Evolutionary conservation across 2,888 invertebrate species (phyloP), one percentile per base, ranked within the genome.

Genomic region (Serrognathus titanus): DNA sequence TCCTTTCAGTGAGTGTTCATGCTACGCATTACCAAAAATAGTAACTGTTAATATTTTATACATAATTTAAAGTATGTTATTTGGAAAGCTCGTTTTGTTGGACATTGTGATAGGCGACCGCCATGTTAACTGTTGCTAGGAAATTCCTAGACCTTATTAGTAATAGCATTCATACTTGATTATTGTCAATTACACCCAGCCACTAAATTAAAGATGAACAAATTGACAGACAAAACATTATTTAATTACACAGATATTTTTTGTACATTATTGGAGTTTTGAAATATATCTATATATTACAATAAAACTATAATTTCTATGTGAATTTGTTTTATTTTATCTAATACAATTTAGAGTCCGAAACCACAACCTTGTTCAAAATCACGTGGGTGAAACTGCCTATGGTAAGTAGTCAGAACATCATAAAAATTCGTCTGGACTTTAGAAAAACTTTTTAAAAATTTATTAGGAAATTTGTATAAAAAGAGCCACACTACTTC

Each of bases 181-280:
- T 77, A 76, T 77, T 76, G 77, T 78, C 77, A 78, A 78, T 78
- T 78, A 78, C 76, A 76, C 75, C 72, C 71, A 72, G 74, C 75
- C 74, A 75, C 73, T 72, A 75, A 72, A 71, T 71, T 72, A 68
- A 64, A 69, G 37, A 71, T 75, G 76, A 78, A 76, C 75, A 77
- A 77, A 77, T 77, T 82, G 82, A 82, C 83, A 84, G 83, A 83
- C 81, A 82, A 82, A 76, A 75, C 76, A 76, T 78, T 75, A 78
- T 78, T 78, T 78, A 78, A 79, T 78, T 79, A 83, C 84, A 85
- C 84, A 85, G 83, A 84, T 85, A 85, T 85, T 85, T 85, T 85
- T 85, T 85, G 85, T 85, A 85, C 85, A 85, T 85, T 85, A 84
- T 84, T 79, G 78, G 78, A 85, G 83, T 84, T 84, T 85, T 85